Conservation (phyloP, 2,888 invertebrate genomes). For the Apocheima hispidaria region DNA sequence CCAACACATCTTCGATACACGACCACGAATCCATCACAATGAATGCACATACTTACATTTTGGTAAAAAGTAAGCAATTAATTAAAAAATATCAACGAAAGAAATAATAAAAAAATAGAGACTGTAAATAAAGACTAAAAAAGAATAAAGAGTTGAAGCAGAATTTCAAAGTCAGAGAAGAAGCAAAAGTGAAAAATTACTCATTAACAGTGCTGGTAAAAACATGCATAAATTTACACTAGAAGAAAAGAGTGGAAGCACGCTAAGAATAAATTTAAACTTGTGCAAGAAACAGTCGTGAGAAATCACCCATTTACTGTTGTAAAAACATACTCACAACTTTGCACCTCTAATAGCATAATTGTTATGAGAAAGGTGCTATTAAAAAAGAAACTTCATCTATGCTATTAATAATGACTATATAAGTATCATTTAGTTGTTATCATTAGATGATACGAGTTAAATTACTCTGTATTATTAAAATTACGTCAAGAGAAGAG, state of each 20-base stretch:
- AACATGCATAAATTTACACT: too few relatives aligned
- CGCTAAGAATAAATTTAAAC: not conserved
- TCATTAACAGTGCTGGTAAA: not conserved
- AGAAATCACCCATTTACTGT: not conserved
- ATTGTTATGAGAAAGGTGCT: slow-evolving; percentile 20
- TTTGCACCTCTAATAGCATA: slow-evolving; percentile 19
- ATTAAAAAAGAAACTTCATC: slow-evolving; percentile 1
- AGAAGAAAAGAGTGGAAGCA: not conserved
- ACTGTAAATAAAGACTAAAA: too few relatives aligned
- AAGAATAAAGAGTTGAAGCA: too few relatives aligned
- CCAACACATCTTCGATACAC: too few relatives aligned
- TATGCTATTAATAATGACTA: slow-evolving; percentile 8
- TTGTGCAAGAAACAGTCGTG: not conserved
- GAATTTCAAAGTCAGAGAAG: not conserved
- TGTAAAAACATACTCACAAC: slow-evolving; percentile 1
- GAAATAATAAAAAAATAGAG: too few relatives aligned
- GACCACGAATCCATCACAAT: too few relatives aligned
- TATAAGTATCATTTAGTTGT: slow-evolving; percentile 1
- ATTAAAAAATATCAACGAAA: too few relatives aligned
- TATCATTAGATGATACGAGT: not conserved
- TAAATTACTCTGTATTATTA: slow-evolving; percentile 10
- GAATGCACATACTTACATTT: too few relatives aligned
- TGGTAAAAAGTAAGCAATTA: too few relatives aligned
- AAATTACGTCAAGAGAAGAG: slow-evolving; percentile 30
- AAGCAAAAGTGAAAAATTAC: not conserved